Evolutionary conservation across 2,888 invertebrate genomes (phyloP), one percentile per base, ranked within the genome.

Genomic region (Leucozona laternaria): DNA sequence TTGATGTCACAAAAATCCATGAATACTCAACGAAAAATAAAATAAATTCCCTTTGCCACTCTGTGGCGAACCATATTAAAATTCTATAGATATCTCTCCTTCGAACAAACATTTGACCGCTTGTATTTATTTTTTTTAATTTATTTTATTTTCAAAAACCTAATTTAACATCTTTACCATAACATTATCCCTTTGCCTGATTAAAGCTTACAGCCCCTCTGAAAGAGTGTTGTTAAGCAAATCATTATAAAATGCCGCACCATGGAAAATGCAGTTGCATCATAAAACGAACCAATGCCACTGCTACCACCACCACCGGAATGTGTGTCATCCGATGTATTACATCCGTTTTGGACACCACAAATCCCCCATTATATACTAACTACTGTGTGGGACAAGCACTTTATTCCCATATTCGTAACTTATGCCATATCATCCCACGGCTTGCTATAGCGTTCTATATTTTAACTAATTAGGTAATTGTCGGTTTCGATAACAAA

Each of bases 401-500:
- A 25, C 40, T 70, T 48, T 66, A 75, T 55, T 55, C 50, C 50
- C 37, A 25, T 37, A 58, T 50, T 53, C 22, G 50, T 45, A 48
- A 20, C 34, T 34, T 22, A 50, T 50, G 7, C 53, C 22, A 5
- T 22, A 5, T 4, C 53, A 2, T 25, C 8, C 22, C 25, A 37
- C n/a, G 11, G 31, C 10, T 4, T 37, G 1, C 25, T 43, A 25
- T 50, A 48, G 13, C 43, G 48, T 57, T 68, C 57, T 70, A 25
- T 70, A 72, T 45, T 68, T 34, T 25, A 37, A 81, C 73, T 86
- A 86, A 86, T 86, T 81, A 86, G 80, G 75, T 86, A 81, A 86
- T 86, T 86, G 86, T 78, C 86, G 81, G 86, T 86, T 86, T 81
- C 86, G 86, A 78, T 81, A 78, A 78, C 81, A 78, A 70, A 53